These are phyloP conservation scores for Pithys albifrons DNA, from an alignment of 2,113 vertebrate genomes.

Conservation along the genomic window DNA sequence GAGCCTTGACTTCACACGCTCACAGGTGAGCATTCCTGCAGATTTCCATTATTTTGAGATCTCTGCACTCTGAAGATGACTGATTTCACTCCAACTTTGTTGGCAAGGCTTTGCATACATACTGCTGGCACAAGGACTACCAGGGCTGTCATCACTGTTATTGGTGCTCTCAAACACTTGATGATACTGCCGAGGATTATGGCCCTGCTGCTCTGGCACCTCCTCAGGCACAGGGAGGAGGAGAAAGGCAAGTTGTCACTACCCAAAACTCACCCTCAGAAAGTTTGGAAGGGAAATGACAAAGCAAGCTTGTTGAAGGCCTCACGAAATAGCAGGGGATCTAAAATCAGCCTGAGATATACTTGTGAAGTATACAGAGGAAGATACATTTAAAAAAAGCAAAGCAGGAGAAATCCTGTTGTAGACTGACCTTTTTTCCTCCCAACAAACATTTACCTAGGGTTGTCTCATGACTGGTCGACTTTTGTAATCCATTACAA, in stretches of 20 bases:
- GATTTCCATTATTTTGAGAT: not conserved
- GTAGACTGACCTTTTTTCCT: not conserved
- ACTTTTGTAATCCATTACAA: conserved; percentile 57
- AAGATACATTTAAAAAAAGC: not conserved
- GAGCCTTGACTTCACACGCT: not conserved
- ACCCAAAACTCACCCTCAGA: not conserved
- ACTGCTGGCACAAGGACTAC: not conserved
- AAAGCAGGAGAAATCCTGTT: not conserved
- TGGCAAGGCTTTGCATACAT: not conserved
- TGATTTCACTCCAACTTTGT: not conserved
- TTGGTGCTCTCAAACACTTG: not conserved
- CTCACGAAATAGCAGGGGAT: not conserved
- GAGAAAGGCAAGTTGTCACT: not conserved
- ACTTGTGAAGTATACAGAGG: not conserved
- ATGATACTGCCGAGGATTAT: fast-evolving
- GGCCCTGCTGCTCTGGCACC: not conserved
- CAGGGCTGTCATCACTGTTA: fast-evolving
- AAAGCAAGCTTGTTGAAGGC: not conserved
- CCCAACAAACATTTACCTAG: conserved; percentile 28
- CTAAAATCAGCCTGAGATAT: not conserved
- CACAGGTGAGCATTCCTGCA: not conserved
- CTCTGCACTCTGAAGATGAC: fast-evolving
- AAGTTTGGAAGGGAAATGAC: not conserved
- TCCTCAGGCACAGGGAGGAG: not conserved
- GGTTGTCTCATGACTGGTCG: not conserved